Evolutionary conservation across 2,113 vertebrate species (phyloP).

Genomic region (Nerophis ophidion): DNA sequence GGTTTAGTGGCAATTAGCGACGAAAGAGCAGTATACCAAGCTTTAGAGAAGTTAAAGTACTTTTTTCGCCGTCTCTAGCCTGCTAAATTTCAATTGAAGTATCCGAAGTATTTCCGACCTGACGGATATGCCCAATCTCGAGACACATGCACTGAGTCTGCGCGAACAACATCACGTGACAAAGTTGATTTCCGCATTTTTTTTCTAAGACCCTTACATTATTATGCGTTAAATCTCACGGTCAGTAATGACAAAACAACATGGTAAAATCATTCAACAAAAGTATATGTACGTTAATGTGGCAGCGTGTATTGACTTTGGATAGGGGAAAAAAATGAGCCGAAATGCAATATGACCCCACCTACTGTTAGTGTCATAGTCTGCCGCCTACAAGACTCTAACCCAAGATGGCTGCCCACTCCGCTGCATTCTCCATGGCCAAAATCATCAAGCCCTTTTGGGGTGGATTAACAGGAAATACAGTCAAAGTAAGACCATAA

Average conservation of each 20-base stretch:
- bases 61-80: slow-evolving; percentile 59
- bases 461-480: slow-evolving; percentile 50
- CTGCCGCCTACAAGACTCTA: background rate
- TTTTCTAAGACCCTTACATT: no score
- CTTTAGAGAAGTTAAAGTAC: slow-evolving; percentile 16
- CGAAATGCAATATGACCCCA: background rate
- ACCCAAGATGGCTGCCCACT: slow-evolving; percentile 67
- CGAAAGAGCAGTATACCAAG: slow-evolving; percentile 23
- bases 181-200: no score
- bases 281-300: no score
- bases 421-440: slow-evolving; percentile 48
- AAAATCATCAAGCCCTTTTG: slow-evolving; percentile 57
- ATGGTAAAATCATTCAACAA: no score
- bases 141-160: slow-evolving; percentile 21
- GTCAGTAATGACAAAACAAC: no score
- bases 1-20: background rate
- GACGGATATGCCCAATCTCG: slow-evolving; percentile 28
- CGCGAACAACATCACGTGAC: slow-evolving; percentile 19
- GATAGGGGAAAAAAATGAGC: no score
- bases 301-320: no score
- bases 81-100: background rate
- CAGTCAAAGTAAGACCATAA: slow-evolving; percentile 58
- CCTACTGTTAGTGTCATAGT: background rate
- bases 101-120: slow-evolving; percentile 8
- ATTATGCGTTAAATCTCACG: no score